A percentile compares a stretch with the other conserved stretches of the same genome.
phyloP scores from a whole-genome alignment of 2,888 invertebrate genomes.

The Stenoptilia bipunctidactyla region DNA sequence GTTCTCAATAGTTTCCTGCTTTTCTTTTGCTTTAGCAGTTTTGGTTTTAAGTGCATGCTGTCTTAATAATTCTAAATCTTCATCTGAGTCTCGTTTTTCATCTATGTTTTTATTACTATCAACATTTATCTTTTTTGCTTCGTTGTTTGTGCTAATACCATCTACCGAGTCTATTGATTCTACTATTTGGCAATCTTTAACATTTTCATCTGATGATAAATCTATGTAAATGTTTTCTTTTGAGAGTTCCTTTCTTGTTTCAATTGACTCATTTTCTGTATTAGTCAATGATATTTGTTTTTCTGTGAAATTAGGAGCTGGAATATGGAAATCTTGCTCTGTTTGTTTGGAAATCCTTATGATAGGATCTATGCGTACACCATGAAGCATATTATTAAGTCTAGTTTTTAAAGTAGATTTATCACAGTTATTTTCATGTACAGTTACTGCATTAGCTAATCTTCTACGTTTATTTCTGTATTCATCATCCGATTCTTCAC shows the following conservation, averaged over 20 bases:
- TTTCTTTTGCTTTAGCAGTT: conserved; percentile 26
- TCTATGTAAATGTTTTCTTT: conserved; percentile 21
- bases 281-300: not conserved
- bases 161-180: not conserved
- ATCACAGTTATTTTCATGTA: conserved; percentile 42
- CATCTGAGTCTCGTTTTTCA: conserved; percentile 45
- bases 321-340: conserved; percentile 10
- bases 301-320: not conserved
- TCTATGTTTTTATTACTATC: conserved; percentile 12
- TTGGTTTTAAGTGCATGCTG: conserved; percentile 60
- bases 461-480: conserved; percentile 55
- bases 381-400: conserved; percentile 47
- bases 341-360: conserved; percentile 16
- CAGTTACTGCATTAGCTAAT: conserved; percentile 65
- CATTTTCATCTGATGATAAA: conserved; percentile 25
- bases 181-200: conserved; percentile 8
- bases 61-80: conserved; percentile 54
- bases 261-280: not conserved
- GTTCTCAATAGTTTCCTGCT: conserved; percentile 17
- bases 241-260: conserved; percentile 7
- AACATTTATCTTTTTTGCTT: conserved; percentile 15
- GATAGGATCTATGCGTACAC: conserved; percentile 15
- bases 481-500: conserved; percentile 58
- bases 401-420: conserved; percentile 48
- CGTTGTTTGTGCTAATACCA: conserved; percentile 24